Conservation (phyloP, 2,888 invertebrate genomes). For the Agrotis ipsilon region DNA sequence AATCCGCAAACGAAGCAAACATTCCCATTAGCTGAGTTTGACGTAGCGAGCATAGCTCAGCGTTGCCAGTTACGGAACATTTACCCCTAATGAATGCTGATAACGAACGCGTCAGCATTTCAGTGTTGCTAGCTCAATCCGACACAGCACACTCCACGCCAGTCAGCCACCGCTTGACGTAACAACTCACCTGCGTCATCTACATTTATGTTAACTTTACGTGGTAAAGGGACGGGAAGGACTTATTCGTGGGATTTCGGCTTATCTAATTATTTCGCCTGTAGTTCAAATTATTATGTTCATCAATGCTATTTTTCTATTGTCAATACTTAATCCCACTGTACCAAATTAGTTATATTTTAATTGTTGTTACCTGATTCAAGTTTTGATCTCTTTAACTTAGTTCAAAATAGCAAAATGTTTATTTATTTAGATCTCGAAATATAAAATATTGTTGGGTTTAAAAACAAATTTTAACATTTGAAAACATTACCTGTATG, state of each 20-base stretch:
- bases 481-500: constrained; percentile 73
- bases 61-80: constrained; percentile 63
- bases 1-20: constrained; percentile 42
- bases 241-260: constrained; percentile 79
- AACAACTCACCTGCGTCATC: constrained; percentile 45
- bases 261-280: constrained; percentile 66
- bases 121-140: constrained; percentile 47
- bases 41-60: constrained; percentile 47
- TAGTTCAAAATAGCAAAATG: constrained; percentile 81
- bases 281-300: constrained; percentile 64
- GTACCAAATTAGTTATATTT: constrained; percentile 69
- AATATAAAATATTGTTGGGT: constrained; percentile 76
- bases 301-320: constrained; percentile 52
- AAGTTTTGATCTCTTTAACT: constrained; percentile 89
- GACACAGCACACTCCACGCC: constrained; percentile 29
- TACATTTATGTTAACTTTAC: constrained; percentile 29
- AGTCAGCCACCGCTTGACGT: constrained; percentile 28
- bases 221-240: constrained; percentile 73
- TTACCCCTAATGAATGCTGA: constrained; percentile 63
- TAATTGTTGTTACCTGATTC: constrained; percentile 86
- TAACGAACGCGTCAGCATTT: constrained; percentile 59
- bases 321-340: constrained; percentile 59
- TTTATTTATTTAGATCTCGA: constrained; percentile 79
- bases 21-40: constrained; percentile 54
- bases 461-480: constrained; percentile 74